Evolutionary conservation across 2,797 vertebrate genomes (phyloP).

Genomic region (Paramormyrops hopkinsi): DNA sequence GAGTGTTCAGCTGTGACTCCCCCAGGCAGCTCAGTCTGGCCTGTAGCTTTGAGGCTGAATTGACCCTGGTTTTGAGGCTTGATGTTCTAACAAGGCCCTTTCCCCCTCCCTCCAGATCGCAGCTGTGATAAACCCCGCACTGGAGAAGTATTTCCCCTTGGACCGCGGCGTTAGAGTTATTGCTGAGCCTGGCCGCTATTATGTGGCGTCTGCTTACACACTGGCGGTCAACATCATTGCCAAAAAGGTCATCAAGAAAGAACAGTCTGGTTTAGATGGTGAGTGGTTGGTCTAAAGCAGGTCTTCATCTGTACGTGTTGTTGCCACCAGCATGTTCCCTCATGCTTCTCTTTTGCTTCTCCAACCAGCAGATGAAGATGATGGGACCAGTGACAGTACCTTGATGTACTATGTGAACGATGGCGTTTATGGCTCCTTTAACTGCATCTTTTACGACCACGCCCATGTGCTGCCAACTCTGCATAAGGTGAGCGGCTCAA

Average conservation of each 20-base stretch:
- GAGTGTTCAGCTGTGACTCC: slow-evolving; percentile 19
- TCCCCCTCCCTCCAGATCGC: slow-evolving; percentile 65
- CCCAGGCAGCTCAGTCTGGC: neutral
- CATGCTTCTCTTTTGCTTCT: neutral
- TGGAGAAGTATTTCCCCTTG: slow-evolving; percentile 88
- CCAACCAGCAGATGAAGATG: slow-evolving; percentile 72
- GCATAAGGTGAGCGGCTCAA: slow-evolving; percentile 71
- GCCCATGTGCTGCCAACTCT: slow-evolving; percentile 81
- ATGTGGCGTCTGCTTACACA: slow-evolving; percentile 88
- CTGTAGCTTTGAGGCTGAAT: neutral
- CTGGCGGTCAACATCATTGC: slow-evolving; percentile 93
- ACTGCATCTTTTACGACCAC: slow-evolving; percentile 90
- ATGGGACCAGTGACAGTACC: slow-evolving; percentile 72
- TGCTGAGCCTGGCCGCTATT: slow-evolving; percentile 89
- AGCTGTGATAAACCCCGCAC: slow-evolving; percentile 77
- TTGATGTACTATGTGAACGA: slow-evolving; percentile 98
- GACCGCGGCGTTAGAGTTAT: slow-evolving; percentile 79
- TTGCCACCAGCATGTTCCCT: neutral
- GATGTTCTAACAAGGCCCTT: neutral
- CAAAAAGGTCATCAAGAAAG: slow-evolving; percentile 85
- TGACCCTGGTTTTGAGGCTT: neutral
- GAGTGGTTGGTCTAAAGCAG: slow-evolving; percentile 15
- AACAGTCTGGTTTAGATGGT: slow-evolving; percentile 75
- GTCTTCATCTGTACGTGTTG: neutral
- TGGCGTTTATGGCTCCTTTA: slow-evolving; percentile 94